Evolutionary conservation across 2,113 vertebrate genomes (phyloP), one percentile per base, ranked within the genome.

Genomic region (Caranx melampygus): DNA sequence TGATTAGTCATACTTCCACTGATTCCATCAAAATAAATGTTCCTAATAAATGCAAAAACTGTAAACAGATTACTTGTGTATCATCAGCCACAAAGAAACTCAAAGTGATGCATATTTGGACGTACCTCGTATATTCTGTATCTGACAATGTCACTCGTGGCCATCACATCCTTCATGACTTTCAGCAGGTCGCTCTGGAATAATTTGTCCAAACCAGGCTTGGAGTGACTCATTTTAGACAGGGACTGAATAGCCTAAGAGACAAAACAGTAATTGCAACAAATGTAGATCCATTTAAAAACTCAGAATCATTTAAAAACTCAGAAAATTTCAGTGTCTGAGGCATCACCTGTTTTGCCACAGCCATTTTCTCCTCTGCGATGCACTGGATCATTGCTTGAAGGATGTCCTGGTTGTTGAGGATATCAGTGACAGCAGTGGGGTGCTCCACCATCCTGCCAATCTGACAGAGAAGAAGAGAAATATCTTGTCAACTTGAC

Each of bases 91-190:
- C 21, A 62, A 40, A 54, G 7, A 14, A 44, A 51, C 62, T 1
- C 2, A 2, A 21, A 71, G n/a, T 1, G 14, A 26, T n/a, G 40
- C 5, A 26, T 8, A 11, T 11, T 15, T 44, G 3, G 65, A 62
- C 57, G 47, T 92, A 98, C 98, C 98, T 99, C 98, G 44, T 99
- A 99, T 0, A 98, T 93, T 74, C 98, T 92, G 88, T 99, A 99
- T 11, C 98, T 95, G 86, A 99, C 89, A 0, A 97, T 16, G 59
- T 99, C 97, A 26, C 83, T 97, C 35, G 84, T 95, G 49, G 92
- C 91, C 97, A 98, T 98, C 15, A 99, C 96, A 0, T 93, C 94
- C 86, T 96, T 98, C 72, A 99, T 87, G 52, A 96, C 96, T 15
- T 95, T 87, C 64, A 98, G 61, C 81, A 98, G 88, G 61, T 91